Percentiles rank a stretch among this genome's conserved stretches.
These are phyloP conservation scores for Nysson spinosus DNA, from an alignment of 2,888 invertebrate species.

Conservation along the genomic window DNA sequence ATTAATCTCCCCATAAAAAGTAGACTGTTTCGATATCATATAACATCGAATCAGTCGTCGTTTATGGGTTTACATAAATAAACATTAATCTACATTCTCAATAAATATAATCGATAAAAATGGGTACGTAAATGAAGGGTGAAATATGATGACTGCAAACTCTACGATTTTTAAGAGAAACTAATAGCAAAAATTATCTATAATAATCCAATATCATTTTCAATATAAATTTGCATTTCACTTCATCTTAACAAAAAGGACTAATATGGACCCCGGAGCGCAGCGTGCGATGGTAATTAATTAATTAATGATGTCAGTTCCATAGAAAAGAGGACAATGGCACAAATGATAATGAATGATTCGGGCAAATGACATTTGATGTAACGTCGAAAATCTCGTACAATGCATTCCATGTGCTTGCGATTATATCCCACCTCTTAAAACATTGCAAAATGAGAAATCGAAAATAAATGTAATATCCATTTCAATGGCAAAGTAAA, in stretches of 20 bases:
- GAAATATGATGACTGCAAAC: not conserved
- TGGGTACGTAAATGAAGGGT: constrained; percentile 3
- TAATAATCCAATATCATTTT: too few species aligned
- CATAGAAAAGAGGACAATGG: too few species aligned
- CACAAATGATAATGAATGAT: not conserved
- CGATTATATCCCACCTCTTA: not conserved
- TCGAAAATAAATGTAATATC: too few species aligned
- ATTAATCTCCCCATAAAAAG: constrained; percentile 60
- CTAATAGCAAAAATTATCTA: too few species aligned
- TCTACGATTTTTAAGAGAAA: not conserved
- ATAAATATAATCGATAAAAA: not conserved
- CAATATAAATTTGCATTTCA: too few species aligned
- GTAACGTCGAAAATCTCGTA: not conserved
- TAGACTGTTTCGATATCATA: constrained; percentile 28
- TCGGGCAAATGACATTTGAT: constrained; percentile 8
- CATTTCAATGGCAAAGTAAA: too few species aligned
- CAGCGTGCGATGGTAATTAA: too few species aligned
- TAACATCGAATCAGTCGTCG: constrained; percentile 33
- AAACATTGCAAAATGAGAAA: too few species aligned
- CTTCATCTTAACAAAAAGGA: too few species aligned
- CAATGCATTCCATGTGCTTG: not conserved
- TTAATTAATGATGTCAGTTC: too few species aligned
- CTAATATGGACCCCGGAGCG: too few species aligned
- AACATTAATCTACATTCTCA: constrained; percentile 14
- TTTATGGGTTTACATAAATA: constrained; percentile 18